Evolutionary conservation across 2,797 vertebrate species (phyloP).

Genomic region (Sternotherus odoratus): DNA sequence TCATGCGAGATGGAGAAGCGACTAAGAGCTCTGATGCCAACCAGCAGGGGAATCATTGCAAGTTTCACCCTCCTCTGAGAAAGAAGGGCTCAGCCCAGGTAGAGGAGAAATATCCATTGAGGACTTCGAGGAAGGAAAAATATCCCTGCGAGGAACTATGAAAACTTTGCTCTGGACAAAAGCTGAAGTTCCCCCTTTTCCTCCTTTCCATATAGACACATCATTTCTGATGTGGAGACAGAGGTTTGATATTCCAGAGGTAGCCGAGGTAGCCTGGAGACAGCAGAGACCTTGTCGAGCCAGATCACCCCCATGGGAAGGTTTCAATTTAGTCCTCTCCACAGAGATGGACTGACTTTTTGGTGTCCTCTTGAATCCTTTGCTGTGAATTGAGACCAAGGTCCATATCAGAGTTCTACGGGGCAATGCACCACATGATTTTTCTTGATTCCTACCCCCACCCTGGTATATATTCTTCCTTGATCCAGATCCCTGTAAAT

Average conservation of each 20-base stretch:
- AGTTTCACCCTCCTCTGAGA: not conserved
- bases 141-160: not conserved
- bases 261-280: not conserved
- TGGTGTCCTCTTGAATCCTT: not conserved
- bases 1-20: not conserved
- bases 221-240: not conserved
- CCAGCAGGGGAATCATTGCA: not conserved
- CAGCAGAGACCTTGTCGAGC: not conserved
- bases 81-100: not conserved
- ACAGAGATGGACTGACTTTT: not conserved
- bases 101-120: not conserved
- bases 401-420: not conserved
- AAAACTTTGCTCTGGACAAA: not conserved
- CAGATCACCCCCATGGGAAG: not conserved
- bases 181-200: not conserved
- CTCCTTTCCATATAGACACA: not conserved
- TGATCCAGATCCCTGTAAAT: fast-evolving
- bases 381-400: fast-evolving
- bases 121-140: not conserved
- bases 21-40: not conserved
- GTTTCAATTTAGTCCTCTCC: not conserved
- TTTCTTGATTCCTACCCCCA: fast-evolving
- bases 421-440: fast-evolving
- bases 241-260: not conserved
- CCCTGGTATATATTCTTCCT: fast-evolving